A percentile compares a stretch with the other conserved stretches of the same genome.
These are phyloP conservation scores for Yponomeuta evonymella DNA, from an alignment of 2,888 invertebrate species.

Conservation along the genomic window DNA sequence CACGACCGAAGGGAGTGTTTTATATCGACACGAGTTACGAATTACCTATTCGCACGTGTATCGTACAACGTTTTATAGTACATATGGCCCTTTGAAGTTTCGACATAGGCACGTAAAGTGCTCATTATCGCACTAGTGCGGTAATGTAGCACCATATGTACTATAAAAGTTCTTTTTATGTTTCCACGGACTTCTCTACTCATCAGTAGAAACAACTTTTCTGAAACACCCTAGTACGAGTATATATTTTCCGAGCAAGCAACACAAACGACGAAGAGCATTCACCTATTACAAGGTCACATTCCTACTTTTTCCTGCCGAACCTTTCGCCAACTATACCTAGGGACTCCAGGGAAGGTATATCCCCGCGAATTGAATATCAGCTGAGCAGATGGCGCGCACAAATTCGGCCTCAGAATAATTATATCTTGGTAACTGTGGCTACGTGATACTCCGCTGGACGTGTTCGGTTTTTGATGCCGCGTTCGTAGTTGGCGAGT, in stretches of 20 bases:
- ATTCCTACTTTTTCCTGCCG: background rate
- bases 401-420: conserved; percentile 42
- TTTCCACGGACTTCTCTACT: no score
- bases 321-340: background rate
- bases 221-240: background rate
- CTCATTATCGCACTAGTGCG: no score
- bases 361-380: conserved; percentile 16
- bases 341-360: conserved; percentile 4
- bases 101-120: no score
- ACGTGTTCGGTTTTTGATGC: conserved; percentile 44
- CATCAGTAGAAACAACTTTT: no score
- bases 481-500: conserved; percentile 23
- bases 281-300: background rate
- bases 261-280: background rate
- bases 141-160: no score
- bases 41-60: no score
- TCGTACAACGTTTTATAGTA: no score
- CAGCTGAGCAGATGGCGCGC: conserved; percentile 11
- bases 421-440: conserved; percentile 60
- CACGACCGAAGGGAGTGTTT: no score
- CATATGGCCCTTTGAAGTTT: no score
- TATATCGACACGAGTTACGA: no score
- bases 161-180: no score
- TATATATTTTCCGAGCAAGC: no score
- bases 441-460: conserved; percentile 40